Conservation (phyloP, 2,797 vertebrate genomes). For the Atherinosoma microstoma region DNA sequence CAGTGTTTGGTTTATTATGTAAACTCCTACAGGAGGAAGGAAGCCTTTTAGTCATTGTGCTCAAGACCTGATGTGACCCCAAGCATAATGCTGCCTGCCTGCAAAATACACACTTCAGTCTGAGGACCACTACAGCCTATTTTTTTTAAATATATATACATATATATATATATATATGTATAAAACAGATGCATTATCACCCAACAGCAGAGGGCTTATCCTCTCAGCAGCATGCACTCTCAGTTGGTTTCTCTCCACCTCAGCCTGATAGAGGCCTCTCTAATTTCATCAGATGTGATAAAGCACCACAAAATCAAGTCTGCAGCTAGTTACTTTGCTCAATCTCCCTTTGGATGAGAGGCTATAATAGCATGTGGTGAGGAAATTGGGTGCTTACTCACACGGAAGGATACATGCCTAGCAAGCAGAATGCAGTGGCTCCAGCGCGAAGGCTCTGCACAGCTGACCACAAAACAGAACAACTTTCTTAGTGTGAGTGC, state of each 20-base stretch:
- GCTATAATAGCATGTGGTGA: slow-evolving; percentile 77
- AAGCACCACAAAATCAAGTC: slow-evolving; percentile 81
- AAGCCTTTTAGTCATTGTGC: slow-evolving; percentile 40
- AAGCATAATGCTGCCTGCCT: slow-evolving; percentile 29
- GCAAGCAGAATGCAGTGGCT: slow-evolving; percentile 62
- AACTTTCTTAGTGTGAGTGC: slow-evolving; percentile 17
- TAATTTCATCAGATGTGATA: slow-evolving; percentile 85
- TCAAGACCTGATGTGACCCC: slow-evolving; percentile 25
- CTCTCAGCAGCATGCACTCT: slow-evolving; percentile 33
- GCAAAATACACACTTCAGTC: slow-evolving; percentile 30
- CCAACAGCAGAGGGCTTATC: slow-evolving; percentile 33
- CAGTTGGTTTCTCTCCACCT: slow-evolving; percentile 42
- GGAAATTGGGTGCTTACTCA: slow-evolving; percentile 75
- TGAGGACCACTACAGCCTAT: slow-evolving; percentile 42
- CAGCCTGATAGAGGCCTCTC: slow-evolving; percentile 48
- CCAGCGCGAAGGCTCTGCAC: slow-evolving; percentile 21
- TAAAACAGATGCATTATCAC: slow-evolving; percentile 57
- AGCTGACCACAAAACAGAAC: slow-evolving; percentile 39
- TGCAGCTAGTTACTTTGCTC: slow-evolving; percentile 80
- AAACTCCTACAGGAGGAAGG: slow-evolving; percentile 38
- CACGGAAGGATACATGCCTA: slow-evolving; percentile 61
- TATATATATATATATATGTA: neutral
- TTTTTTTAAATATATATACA: slow-evolving; percentile 3
- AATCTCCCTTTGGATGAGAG: slow-evolving; percentile 76
- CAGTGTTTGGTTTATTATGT: slow-evolving; percentile 5